Evolutionary conservation across 2,888 invertebrate genomes (phyloP).

Genomic region (Galerucella calmariensis): DNA sequence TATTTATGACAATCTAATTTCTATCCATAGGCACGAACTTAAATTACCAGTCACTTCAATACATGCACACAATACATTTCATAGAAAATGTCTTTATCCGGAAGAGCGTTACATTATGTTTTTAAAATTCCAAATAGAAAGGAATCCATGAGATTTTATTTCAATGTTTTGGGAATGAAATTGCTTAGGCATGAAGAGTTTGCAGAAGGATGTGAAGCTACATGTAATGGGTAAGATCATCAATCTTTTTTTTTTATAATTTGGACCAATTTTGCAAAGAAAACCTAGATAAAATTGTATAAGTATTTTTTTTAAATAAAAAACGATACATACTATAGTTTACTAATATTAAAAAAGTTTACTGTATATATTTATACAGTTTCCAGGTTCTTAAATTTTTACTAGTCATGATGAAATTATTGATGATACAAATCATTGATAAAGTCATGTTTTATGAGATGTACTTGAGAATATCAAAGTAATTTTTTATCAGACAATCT

Average conservation of each 20-base stretch:
- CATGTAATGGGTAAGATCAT: conserved; percentile 89
- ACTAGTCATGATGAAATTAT: background rate
- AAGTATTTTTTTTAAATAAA: too few species aligned
- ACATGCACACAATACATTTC: background rate
- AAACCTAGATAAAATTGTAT: too few species aligned
- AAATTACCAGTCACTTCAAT: background rate
- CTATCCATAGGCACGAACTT: background rate
- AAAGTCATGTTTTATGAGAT: conserved; percentile 2
- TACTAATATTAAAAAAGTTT: too few species aligned
- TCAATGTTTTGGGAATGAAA: conserved; percentile 94
- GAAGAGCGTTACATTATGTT: conserved; percentile 93
- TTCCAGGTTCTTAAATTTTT: too few species aligned
- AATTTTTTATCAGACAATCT: background rate
- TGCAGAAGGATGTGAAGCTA: conserved; percentile 94
- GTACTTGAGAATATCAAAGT: conserved; percentile 1
- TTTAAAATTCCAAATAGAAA: conserved; percentile 94
- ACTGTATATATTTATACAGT: too few species aligned
- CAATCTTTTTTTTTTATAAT: too few species aligned
- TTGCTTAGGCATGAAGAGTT: conserved; percentile 98
- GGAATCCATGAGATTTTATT: conserved; percentile 87
- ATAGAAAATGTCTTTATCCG: conserved; percentile 59
- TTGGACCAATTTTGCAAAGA: too few species aligned
- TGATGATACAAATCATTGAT: background rate
- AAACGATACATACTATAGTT: too few species aligned
- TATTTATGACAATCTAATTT: background rate